A percentile compares a stretch with the other conserved stretches of the same genome.
phyloP scores from a whole-genome alignment of 2,888 invertebrate species.

The Phyto melanocephala region DNA sequence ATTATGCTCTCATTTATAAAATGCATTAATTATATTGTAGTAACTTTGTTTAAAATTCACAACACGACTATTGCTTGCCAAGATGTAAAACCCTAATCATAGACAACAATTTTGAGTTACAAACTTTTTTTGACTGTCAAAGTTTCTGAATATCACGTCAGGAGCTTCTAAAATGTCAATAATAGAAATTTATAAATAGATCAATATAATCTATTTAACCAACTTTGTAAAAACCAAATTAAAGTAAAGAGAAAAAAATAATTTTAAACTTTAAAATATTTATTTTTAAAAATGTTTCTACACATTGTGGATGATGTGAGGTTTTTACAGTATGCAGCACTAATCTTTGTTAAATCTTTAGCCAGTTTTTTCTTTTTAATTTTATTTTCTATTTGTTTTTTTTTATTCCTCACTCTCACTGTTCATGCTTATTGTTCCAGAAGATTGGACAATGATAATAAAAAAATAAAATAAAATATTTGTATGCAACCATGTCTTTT shows the following conservation, averaged over 20 bases:
- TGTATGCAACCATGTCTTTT: constrained; percentile 2
- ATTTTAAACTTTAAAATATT: neutral
- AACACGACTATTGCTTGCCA: too few species aligned
- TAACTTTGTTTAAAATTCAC: too few species aligned
- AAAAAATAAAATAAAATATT: constrained; percentile 9
- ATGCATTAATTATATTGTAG: too few species aligned
- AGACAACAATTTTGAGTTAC: too few species aligned
- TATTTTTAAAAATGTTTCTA: constrained; percentile 5
- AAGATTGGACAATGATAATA: constrained; percentile 58
- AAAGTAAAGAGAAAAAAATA: neutral
- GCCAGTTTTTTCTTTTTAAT: neutral
- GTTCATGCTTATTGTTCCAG: constrained; percentile 56
- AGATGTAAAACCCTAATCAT: too few species aligned
- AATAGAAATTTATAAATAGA: too few species aligned
- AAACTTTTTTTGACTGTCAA: too few species aligned
- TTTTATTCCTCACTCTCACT: neutral
- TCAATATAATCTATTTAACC: too few species aligned
- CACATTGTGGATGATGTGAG: neutral
- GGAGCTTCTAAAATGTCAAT: too few species aligned
- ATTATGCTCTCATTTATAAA: too few species aligned
- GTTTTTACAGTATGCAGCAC: neutral
- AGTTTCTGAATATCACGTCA: too few species aligned
- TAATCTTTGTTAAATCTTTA: neutral
- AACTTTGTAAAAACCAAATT: neutral
- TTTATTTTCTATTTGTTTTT: neutral